Base-by-base conservation (phyloP, 2,113 vertebrate species). In the Cololabis saira region DNA sequence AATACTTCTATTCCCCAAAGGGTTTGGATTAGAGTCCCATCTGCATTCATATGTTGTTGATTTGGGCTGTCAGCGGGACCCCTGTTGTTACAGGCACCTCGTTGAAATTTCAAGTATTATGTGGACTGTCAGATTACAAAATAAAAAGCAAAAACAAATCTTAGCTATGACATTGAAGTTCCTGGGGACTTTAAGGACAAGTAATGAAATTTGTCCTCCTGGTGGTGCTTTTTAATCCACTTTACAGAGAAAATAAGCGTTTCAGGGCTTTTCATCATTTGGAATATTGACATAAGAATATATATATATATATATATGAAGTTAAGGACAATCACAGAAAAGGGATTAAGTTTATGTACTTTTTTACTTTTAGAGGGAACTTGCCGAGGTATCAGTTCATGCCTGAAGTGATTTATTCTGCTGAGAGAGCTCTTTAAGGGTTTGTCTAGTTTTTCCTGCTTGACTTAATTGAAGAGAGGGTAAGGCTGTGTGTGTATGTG, bases 361-460 rank as follows among this genome's bases (percentile, higher is more conserved):
- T 61, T 59, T 55, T 12, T 55, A 52, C 54, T 22, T 62, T 73
- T 53, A 67, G 43, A 78, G 73, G 56, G 65, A 60, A 75, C 74
- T 62, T 44, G 47, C 62, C 41, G 76, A 80, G 63, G 67, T 76
- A 72, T 86, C 55, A 33, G 48, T 76, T 86, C 72, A 79, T 85
- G 83, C 78, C 76, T 86, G 68, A 80, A 88, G 83, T 49, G 67
- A 85, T 83, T 89, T 80, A 71, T 78, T 73, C 48, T 76, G 69
- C 81, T 77, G 71, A 86, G 80, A 84, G 80, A 84, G 75, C 73
- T 73, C 81, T 83, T 86, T 88, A 79, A 87, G 84, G 74, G 74
- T 84, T 83, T 76, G 82, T 89, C 90, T 79, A 84, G 87, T 89
- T 92, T 89, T 91, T 92, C 90, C 85, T 89, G 91, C 85, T 80